Evolutionary conservation across 2,888 invertebrate genomes (phyloP).

Genomic region (Dynastes tityus): DNA sequence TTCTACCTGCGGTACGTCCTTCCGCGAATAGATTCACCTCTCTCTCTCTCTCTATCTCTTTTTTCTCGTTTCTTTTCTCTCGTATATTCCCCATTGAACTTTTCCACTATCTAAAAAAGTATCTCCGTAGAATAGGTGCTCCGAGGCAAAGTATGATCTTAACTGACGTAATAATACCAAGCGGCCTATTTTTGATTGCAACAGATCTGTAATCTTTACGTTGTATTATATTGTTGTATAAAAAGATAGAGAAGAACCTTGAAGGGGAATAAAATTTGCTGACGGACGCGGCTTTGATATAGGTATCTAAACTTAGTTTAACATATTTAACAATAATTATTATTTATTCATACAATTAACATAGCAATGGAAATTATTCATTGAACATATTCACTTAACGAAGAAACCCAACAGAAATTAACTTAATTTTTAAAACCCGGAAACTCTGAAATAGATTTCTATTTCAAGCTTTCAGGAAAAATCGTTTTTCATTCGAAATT

Average conservation of each 20-base stretch:
- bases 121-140: slow-evolving; percentile 43
- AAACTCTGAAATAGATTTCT: no score
- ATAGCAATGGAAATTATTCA: no score
- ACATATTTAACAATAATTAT: no score
- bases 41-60: slow-evolving; percentile 27
- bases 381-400: no score
- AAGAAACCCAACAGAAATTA: no score
- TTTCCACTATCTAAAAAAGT: slow-evolving; percentile 44
- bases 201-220: neutral
- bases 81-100: slow-evolving; percentile 36
- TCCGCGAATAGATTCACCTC: slow-evolving; percentile 37
- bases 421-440: no score
- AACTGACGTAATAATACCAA: slow-evolving; percentile 24
- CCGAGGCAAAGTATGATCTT: slow-evolving; percentile 24
- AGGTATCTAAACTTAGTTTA: no score
- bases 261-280: neutral
- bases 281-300: neutral
- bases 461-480: no score
- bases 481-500: no score
- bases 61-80: neutral
- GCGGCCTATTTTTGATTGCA: slow-evolving; percentile 32
- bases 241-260: neutral
- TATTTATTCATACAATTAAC: no score
- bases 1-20: slow-evolving; percentile 41
- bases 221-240: neutral